Base-by-base conservation (phyloP, 2,113 vertebrate genomes). In the Sinocyclocheilus anophthalmus region DNA sequence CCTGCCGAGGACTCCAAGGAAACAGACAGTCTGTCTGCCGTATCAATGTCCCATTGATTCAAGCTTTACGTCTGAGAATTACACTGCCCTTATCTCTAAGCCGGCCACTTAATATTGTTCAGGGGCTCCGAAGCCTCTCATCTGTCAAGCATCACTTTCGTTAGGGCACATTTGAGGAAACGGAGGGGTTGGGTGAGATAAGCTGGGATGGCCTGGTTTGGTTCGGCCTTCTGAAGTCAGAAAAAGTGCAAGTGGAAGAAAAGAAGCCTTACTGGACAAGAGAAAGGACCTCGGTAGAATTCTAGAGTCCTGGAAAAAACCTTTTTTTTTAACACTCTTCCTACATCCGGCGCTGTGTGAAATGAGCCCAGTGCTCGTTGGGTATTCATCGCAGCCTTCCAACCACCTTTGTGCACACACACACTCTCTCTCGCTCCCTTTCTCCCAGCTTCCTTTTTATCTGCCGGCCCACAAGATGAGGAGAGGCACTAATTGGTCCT, bases 401-500 rank as follows among this genome's bases (percentile, higher is more conserved):
- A 30, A 30, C 30, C 30, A 30, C 30, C 30, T 30, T 30, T 30
- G 30, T 30, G 30, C 30, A 30, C 30, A 30, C 30, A 30, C 30
- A 30, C 30, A 30, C 30, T 30, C 30, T 30, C 30, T 30, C 30
- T 30, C 30, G 30, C 30, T 30, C 30, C 30, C 30, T 30, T 30
- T 30, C 30, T 30, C 30, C 30, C 30, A 30, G 2, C 30, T 30
- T 30, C 30, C 30, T 30, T 30, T 30, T 30, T 30, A 30, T 30
- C 30, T 30, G 30, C 30, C 30, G 30, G 2, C 30, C 30, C 30
- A 30, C 30, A 30, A 30, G 30, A 30, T 30, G 30, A 30, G 30
- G 30, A 30, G 30, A 30, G 93, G 93, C 93, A 93, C 95, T 98
- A 98, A 97, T 98, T 98, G 97, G 97, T 97, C 97, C 96, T 96